These are phyloP conservation scores for Carassius auratus DNA, from an alignment of 2,113 vertebrate species.

Conservation along the genomic window DNA sequence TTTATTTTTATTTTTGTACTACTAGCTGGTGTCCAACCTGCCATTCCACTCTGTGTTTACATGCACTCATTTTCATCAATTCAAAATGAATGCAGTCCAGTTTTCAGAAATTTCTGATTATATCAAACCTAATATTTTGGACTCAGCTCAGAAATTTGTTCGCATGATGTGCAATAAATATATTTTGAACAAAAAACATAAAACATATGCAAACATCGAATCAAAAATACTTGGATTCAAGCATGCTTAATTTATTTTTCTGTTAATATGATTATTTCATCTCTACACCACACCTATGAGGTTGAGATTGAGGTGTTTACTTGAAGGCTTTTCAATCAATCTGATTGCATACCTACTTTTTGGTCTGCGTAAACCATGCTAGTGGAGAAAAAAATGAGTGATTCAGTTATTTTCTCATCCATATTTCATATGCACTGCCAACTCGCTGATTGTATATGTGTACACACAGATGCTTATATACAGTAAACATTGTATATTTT, in stretches of 20 bases:
- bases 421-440: neutral
- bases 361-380: neutral
- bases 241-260: no score
- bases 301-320: neutral
- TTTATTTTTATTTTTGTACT: neutral
- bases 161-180: neutral
- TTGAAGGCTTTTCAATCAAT: neutral
- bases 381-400: neutral
- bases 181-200: neutral
- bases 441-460: neutral
- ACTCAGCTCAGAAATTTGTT: neutral
- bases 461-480: neutral
- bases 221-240: no score
- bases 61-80: neutral
- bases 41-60: neutral
- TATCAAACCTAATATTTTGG: neutral
- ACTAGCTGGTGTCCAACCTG: neutral
- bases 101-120: neutral
- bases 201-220: neutral
- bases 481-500: neutral
- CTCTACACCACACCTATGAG: no score
- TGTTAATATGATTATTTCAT: no score
- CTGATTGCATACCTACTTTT: neutral
- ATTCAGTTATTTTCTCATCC: neutral
- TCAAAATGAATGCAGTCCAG: neutral